Base-by-base conservation (phyloP, 2,113 vertebrate species). In the Peromyscus californicus region DNA sequence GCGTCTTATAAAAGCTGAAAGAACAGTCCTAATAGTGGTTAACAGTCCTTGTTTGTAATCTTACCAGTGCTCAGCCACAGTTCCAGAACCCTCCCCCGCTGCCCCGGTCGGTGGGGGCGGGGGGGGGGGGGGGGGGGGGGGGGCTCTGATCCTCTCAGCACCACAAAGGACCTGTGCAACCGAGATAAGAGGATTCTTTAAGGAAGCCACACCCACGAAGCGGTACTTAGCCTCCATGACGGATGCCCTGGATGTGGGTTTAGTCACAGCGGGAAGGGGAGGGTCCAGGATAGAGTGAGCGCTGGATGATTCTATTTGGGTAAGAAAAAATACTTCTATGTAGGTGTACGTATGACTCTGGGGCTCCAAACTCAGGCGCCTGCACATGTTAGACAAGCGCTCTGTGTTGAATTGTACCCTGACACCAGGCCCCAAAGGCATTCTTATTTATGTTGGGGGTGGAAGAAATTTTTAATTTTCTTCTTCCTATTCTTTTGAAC, bases 151-250 rank as follows among this genome's bases (percentile, higher is more conserved):
- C n/a, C 9, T 42, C 22, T 31, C 19, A 39, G 10, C 16, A 42
- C 36, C 59, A 33, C 69, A 29, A n/a, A 89, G 19, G 42, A 42
- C 91, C 94, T 84, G 89, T 72, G 6, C 17, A 10, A 3, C 12
- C 0, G 0, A 83, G 94, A 78, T 88, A 94, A 39, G 91, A 57
- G 17, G 69, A 45, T 15, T 19, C n/a, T 33, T 61, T 65, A 26
- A 87, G 16, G 74, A 26, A 1, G 82, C n/a, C 39, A 13, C 24
- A 0, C 42, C 69, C 7, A 33, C 4, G 2, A 36, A n/a, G 3
- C 3, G 5, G 9, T 21, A n/a, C 21, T 16, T 4, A 72, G 24
- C 70, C 54, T 59, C 69, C 51, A 0, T 1, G 29, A 36, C 0
- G 36, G 48, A 15, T 33, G 31, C 31, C 12, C 5, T 2, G 10